Percentiles rank a stretch among this genome's conserved stretches.
Evolutionary conservation across 2,888 invertebrate species (phyloP).

Genomic region (Cerastoderma edule): DNA sequence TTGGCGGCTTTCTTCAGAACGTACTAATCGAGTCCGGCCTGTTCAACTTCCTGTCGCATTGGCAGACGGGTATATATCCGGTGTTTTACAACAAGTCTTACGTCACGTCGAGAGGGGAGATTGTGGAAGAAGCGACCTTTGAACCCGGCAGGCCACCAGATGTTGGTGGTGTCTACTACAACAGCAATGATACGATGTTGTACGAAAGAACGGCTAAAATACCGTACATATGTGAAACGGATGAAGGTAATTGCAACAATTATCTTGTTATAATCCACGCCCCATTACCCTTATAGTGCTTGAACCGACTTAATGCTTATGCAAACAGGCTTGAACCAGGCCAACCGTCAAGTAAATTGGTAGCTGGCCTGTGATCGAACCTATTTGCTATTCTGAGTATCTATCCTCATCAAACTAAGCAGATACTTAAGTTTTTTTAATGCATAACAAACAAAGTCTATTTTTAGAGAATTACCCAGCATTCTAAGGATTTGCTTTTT

Average conservation of each 20-base stretch:
- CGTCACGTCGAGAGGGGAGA: constrained; percentile 10
- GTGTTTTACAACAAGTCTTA: constrained; percentile 7
- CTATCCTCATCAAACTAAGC: no score
- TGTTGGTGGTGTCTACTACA: not conserved
- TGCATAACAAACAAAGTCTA: no score
- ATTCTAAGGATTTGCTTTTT: no score
- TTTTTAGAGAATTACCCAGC: no score
- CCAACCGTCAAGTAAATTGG: no score
- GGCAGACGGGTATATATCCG: constrained; percentile 41
- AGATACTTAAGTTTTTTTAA: no score
- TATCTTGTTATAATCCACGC: not conserved
- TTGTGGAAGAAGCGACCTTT: not conserved
- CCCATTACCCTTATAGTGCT: not conserved
- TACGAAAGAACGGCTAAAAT: not conserved
- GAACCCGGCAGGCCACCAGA: not conserved
- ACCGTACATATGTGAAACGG: constrained; percentile 36
- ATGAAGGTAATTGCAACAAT: constrained; percentile 28
- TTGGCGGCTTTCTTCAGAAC: constrained; percentile 19
- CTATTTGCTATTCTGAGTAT: no score
- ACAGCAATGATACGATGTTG: not conserved
- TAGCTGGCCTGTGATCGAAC: no score
- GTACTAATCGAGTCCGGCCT: constrained; percentile 30
- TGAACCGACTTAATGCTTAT: no score
- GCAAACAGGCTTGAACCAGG: no score
- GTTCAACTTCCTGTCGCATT: constrained; percentile 14